Evolutionary conservation across 2,113 vertebrate species (phyloP), one percentile per base, ranked within the genome.

Genomic region (Oophaga pumilio): DNA sequence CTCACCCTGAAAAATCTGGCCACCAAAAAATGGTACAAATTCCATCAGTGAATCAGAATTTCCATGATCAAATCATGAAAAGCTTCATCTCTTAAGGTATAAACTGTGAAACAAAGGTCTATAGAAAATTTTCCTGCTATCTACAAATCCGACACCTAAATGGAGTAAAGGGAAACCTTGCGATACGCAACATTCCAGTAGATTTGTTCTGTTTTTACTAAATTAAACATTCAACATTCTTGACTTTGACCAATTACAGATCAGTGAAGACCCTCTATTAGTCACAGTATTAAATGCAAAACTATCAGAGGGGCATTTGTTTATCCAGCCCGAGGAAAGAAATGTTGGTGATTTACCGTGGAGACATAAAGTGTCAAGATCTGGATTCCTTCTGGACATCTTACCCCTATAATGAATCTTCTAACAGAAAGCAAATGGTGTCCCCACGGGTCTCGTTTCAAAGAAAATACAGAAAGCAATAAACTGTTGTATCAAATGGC

Each of bases 361-460:
- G 91, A 90, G 90, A 88, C 89, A 90, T 91, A 76, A 89, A 85
- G 90, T 93, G 89, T 93, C 93, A 91, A 92, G 93, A 93, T 94
- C 93, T 95, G 92, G 93, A 94, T 93, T 93, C 91, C 87, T 93
- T 95, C 94, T 94, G 89, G 69, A 91, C 92, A 90, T 92, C 92
- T 92, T 91, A 85, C 92, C 94, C 94, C 95, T 93, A 94, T 94
- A 95, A 95, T 92, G 92, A 93, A 94, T 91, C 93, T 92, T 94
- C 90, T 94, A 93, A 93, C 92, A 93, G 91, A 90, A 90, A 93
- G 90, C 89, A 92, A 92, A 92, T 93, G 89, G 90, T 89, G 91
- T 88, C 89, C 84, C 86, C 84, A 89, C 89, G 90, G 93, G 93
- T 95, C 92, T 90, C 89, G 81, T 95, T 95, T 94, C 94, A 95